These are phyloP conservation scores for Xiphorhynchus erythropygius DNA, from an alignment of 2,797 vertebrate species.

Conservation along the genomic window DNA sequence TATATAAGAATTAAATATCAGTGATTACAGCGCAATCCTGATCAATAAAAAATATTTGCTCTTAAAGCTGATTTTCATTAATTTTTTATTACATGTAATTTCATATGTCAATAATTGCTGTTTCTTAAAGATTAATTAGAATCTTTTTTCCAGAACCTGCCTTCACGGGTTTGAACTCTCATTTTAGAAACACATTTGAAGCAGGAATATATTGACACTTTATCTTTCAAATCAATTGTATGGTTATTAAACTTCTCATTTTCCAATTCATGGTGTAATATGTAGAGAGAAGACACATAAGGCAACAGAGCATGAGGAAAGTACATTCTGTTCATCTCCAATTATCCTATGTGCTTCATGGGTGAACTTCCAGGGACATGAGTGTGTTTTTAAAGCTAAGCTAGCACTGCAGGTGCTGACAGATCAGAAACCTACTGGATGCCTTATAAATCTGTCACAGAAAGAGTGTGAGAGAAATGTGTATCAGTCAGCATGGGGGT, in stretches of 20 bases:
- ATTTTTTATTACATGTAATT: neutral
- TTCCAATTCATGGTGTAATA: neutral
- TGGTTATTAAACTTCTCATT: neutral
- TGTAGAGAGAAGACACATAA: neutral
- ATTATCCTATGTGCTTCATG: neutral
- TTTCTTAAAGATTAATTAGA: neutral
- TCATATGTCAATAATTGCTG: neutral
- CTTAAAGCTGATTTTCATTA: neutral
- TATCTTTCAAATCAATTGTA: neutral
- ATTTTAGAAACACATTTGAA: neutral
- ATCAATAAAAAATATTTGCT: neutral
- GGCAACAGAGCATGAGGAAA: rapidly evolving
- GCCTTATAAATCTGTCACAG: conserved; percentile 3
- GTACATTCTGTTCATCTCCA: neutral
- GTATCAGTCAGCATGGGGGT: neutral
- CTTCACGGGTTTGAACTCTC: neutral
- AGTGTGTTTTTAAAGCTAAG: neutral
- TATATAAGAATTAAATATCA: neutral
- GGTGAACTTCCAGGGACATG: neutral
- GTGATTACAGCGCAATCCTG: neutral
- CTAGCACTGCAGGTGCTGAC: neutral
- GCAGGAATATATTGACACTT: neutral
- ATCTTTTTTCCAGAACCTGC: neutral
- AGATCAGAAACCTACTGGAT: neutral
- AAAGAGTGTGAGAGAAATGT: neutral